phyloP scores from a whole-genome alignment of 2,797 vertebrate species.

The Syndactyla subalaris region DNA sequence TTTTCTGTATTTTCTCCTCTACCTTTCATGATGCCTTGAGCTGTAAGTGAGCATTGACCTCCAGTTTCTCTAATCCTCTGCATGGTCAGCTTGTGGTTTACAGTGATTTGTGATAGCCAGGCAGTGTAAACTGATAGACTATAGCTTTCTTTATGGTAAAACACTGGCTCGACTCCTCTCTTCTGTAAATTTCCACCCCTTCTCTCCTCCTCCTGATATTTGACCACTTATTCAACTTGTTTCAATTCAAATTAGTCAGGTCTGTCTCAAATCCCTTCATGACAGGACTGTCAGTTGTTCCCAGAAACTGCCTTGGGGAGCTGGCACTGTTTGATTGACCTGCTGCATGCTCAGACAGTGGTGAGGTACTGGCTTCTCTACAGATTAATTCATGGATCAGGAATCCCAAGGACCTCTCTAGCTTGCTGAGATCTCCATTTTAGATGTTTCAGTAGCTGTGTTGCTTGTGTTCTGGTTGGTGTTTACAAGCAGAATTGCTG shows the following conservation, averaged over 20 bases:
- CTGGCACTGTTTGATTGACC: not conserved
- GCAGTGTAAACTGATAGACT: not conserved
- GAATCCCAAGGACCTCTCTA: not conserved
- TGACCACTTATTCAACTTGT: not conserved
- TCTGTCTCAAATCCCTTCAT: not conserved
- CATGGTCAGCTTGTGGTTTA: not conserved
- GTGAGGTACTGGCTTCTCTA: not conserved
- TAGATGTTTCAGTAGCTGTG: not conserved
- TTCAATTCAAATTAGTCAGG: not conserved
- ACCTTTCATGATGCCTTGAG: not conserved
- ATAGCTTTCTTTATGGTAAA: not conserved
- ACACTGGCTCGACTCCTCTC: not conserved
- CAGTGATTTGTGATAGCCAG: not conserved
- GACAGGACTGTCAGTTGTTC: not conserved
- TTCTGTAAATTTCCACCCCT: not conserved
- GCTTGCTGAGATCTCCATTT: not conserved
- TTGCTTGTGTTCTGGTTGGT: not conserved
- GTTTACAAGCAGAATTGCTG: conserved; percentile 10
- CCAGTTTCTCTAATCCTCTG: not conserved
- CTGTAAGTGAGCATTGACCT: not conserved
- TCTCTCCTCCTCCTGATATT: not conserved
- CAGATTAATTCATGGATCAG: not conserved
- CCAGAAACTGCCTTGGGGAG: not conserved
- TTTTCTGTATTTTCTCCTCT: not conserved
- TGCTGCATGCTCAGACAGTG: too few relatives aligned